Base-by-base conservation (phyloP, 1,140 invertebrate species). In the Drosophila triauraria region DNA sequence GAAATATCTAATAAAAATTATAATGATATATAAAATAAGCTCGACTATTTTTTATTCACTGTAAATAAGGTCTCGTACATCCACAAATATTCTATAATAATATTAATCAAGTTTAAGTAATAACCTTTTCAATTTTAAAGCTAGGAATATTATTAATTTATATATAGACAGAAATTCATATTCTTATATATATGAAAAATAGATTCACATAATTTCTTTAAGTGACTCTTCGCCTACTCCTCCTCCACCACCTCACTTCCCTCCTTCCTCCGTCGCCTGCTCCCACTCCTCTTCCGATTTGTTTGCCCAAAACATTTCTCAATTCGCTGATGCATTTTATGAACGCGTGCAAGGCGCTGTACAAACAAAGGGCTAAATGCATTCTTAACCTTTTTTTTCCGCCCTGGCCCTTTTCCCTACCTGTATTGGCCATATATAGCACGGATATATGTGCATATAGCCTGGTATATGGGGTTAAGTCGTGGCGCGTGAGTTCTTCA, bases 321-420 rank as follows among this genome's bases (percentile, higher is more conserved):
- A 81, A 88, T 88, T 88, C 85, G 81, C 85, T 90, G 85, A 88
- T 88, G 84, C 84, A 68, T 88, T 88, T 88, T 90, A 88, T 88
- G 85, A 82, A 88, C 84, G 85, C 84, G 85, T 88, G 84, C 85
- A 86, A 62, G 69, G 59, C 75, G 59, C 65, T 57, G 48, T 58
- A 59, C 75, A 87, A 87, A 86, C 79, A 86, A 81, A 85, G 74
- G 71, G 62, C 81, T 72, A 80, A 86, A 85, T 67, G 74, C 78
- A 81, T 81, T 90, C 70, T 82, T 88, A 88, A 90, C 85, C 85
- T 90, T 88, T 88, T 82, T 46, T 54, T 48, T 38, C 23, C 30
- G 69, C 75, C 67, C 68, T 78, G 68, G 51, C 54, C 67, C 59
- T 60, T 35, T 27, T 20, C 48, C 59, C 69, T 77, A 59, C 57